Base-by-base conservation (phyloP, 2,888 invertebrate species). In the Acronicta leporina region DNA sequence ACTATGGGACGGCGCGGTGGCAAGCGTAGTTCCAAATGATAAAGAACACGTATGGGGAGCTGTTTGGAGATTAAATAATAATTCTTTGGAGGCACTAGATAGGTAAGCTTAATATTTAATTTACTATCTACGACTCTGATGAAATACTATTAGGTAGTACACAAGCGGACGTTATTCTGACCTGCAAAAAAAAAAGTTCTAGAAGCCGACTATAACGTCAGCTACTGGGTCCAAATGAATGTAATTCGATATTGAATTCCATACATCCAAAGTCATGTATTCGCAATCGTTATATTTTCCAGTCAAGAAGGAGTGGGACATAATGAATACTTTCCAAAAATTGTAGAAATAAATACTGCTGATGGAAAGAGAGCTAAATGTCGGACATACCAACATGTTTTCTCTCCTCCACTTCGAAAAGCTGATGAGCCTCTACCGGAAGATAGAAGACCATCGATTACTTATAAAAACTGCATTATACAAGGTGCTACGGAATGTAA, bases 371-470 rank as follows among this genome's bases (percentile, higher is more conserved):
- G 33, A 40, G 14, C n/a, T 0, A 47, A 33, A 44, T 73, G 64
- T 47, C 54, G 64, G 41, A 69, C 70, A 16, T 75, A 75, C 43
- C 56, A 62, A 25, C 54, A 75, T 15, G 35, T 7, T 42, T 10
- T 41, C 9, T 25, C 27, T 35, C 77, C 77, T 0, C 38, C 55
- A 6, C 0, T 11, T 4, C 14, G 44, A 8, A 33, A 43, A 47
- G 33, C 52, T 8, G n/a, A 16, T 48, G 35, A 47, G 10, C 11
- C 5, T 10, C 58, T 76, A 33, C 66, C 70, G 1, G n/a, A 33
- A 7, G 25, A 67, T 2, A 70, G 77, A 59, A 59, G 53, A 54
- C 77, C 75, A 5, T 77, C 77, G 1, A 51, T 73, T 2, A 76
- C 69, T 2, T 77, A 75, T 14, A 58, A 59, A 54, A 33, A 70